Evolutionary conservation across 1,140 invertebrate species (phyloP), one percentile per base, ranked within the genome.

Genomic region (Dermatophagoides farinae): DNA sequence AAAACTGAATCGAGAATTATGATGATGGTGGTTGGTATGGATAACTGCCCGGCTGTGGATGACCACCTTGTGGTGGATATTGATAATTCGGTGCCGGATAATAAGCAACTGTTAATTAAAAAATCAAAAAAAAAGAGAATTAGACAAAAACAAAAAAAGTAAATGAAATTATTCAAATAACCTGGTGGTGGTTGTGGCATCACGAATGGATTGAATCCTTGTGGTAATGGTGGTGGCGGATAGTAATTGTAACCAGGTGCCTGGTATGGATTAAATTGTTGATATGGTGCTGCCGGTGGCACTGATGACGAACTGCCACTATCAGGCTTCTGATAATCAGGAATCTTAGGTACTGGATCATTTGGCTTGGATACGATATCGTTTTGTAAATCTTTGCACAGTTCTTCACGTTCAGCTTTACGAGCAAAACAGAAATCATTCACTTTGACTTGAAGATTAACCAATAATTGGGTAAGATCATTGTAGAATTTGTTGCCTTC

Each of bases 401-500:
- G 71, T 74, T 98, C 95, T 66, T 98, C 95, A 73, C 97, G 97
- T 72, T 98, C 95, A 0, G 93, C 97, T 76, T 95, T 92, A 6
- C 95, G 84, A 38, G 95, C 95, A 74, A 98, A 98, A 71, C 90
- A 95, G 74, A 90, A 97, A 74, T 99, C 96, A 0, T 83, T 84
- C 66, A 98, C 86, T 75, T 98, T 98, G 71, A 88, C 93, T 78
- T 99, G 96, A 71, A 96, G 91, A 37, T 83, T 82, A 8, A 98
- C 80, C 67, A 99, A 75, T 61, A 98, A 71, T 78, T 93, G 76
- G 1, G 93, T 97, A 62, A 99, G 77, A 74, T 97, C 91, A 74
- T 96, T 97, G 74, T 98, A 98, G 76, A 98, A 98, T 76, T 97
- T 97, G 14, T 84, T 84, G 61, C 92, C 93, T 77, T 98, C 93